Conservation (phyloP, 2,797 vertebrate species). For the Megalops cyprinoides region DNA sequence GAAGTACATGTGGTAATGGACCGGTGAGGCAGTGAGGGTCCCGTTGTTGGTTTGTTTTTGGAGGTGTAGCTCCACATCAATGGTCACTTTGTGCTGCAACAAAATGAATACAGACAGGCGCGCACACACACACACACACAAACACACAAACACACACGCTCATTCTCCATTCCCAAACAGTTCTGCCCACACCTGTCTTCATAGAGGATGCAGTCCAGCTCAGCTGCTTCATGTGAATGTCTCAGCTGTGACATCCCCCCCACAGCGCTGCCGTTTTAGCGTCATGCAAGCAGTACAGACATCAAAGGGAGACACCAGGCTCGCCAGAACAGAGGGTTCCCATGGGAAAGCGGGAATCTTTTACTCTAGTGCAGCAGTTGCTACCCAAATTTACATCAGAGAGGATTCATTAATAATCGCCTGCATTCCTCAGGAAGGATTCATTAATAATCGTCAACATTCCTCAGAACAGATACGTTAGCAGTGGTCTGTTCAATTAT, state of each 20-base stretch:
- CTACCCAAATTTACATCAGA: slow-evolving; percentile 64
- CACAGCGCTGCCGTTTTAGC: neutral
- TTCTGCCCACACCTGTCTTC: neutral
- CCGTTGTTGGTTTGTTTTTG: slow-evolving; percentile 41
- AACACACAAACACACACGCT: slow-evolving; percentile 19
- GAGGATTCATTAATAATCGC: slow-evolving; percentile 57
- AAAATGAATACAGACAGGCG: slow-evolving; percentile 1
- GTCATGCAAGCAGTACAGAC: slow-evolving; percentile 4
- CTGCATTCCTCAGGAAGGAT: slow-evolving; percentile 6
- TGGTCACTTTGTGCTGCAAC: slow-evolving; percentile 52
- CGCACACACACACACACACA: slow-evolving; percentile 4
- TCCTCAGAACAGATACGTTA: neutral
- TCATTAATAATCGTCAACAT: slow-evolving; percentile 18
- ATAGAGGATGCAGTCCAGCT: neutral
- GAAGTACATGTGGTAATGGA: slow-evolving; percentile 63
- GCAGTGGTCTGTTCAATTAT: neutral
- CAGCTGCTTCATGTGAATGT: neutral
- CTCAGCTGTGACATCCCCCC: neutral
- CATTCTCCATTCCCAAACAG: neutral
- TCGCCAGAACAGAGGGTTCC: slow-evolving; percentile 19
- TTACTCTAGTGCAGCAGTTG: slow-evolving; percentile 38
- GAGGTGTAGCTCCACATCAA: slow-evolving; percentile 65
- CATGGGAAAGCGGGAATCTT: neutral
- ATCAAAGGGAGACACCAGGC: slow-evolving; percentile 35
- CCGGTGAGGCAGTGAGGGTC: slow-evolving; percentile 31